These are phyloP conservation scores for Acrocera orbiculus DNA, from an alignment of 2,888 invertebrate species.

Conservation along the genomic window DNA sequence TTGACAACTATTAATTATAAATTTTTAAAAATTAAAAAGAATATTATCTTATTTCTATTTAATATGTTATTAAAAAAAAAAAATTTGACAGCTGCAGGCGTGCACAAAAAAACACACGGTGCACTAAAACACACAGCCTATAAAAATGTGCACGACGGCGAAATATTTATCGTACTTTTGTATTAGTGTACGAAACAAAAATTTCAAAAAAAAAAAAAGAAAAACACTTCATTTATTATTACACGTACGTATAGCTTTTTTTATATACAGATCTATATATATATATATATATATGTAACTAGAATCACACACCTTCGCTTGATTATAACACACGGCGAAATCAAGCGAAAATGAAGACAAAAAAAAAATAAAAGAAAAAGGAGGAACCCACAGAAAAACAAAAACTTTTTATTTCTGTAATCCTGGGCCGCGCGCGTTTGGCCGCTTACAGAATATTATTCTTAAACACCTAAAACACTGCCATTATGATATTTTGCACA, in stretches of 20 bases:
- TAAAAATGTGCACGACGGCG: too few species aligned
- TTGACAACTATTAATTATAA: neutral
- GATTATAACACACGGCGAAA: neutral
- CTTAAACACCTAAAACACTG: conserved; percentile 48
- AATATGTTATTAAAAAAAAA: conserved; percentile 1
- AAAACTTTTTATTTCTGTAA: too few species aligned
- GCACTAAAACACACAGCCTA: too few species aligned
- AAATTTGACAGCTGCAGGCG: neutral
- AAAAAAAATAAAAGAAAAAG: conserved; percentile 8
- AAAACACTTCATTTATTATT: too few species aligned
- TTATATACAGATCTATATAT: neutral
- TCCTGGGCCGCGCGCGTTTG: conserved; percentile 6
- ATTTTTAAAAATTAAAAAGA: too few species aligned
- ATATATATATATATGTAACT: too few species aligned
- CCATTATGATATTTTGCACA: conserved; percentile 46
- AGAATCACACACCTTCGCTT: neutral
- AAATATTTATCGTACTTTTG: too few species aligned
- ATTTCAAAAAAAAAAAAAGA: too few species aligned
- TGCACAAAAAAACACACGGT: too few species aligned
- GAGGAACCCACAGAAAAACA: too few species aligned
- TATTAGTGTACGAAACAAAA: conserved; percentile 4
- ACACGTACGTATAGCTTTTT: too few species aligned
- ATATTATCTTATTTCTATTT: too few species aligned
- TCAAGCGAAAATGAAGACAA: conserved; percentile 6
- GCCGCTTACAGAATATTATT: conserved; percentile 38